phyloP scores from a whole-genome alignment of 2,888 invertebrate genomes.

The Limnephilus auricula region DNA sequence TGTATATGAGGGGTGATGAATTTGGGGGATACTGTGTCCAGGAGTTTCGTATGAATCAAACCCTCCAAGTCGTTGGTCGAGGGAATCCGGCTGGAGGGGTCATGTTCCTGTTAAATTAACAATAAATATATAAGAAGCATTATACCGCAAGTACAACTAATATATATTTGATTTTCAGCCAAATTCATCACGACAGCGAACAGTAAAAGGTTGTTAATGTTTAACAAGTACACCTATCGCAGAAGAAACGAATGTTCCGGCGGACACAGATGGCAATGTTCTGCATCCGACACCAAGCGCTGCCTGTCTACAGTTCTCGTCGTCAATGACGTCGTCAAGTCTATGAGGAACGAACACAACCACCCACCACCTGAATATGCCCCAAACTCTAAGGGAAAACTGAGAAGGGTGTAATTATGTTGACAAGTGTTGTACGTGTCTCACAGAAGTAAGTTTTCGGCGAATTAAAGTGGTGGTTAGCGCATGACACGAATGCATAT shows the following conservation, averaged over 20 bases:
- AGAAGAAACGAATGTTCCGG: neutral
- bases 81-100: no score
- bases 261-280: conserved; percentile 49
- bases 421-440: neutral
- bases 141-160: neutral
- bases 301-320: conserved; percentile 34
- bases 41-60: no score
- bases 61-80: no score
- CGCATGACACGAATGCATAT: neutral
- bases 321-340: conserved; percentile 9
- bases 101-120: no score
- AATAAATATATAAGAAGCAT: no score
- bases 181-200: neutral
- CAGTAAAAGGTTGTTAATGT: conserved; percentile 7
- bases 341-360: conserved; percentile 32
- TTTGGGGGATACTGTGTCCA: no score
- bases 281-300: neutral
- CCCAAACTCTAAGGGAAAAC: neutral
- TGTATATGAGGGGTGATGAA: no score
- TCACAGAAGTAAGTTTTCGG: no score
- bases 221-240: conserved; percentile 41
- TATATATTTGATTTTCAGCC: conserved; percentile 22
- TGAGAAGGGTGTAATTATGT: neutral
- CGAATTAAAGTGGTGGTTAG: no score
- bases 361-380: conserved; percentile 33